phyloP scores from a whole-genome alignment of 53 echinoderm and acorn worm genomes.

The Paracentrotus lividus region DNA sequence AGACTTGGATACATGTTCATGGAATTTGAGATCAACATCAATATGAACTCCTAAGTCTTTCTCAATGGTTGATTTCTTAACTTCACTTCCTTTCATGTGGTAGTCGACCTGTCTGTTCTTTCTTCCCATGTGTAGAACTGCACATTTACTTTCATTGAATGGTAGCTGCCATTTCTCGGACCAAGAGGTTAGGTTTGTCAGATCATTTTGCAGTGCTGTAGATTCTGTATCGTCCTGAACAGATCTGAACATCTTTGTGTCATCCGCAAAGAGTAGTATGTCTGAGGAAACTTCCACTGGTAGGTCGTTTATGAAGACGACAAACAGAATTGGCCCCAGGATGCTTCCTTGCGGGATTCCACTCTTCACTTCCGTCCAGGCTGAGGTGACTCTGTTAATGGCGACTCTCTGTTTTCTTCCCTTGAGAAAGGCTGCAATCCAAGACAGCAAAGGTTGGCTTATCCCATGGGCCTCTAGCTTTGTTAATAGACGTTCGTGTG shows the following conservation, averaged over 20 bases:
- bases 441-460: neutral
- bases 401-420: conserved; percentile 27
- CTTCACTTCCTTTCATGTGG: neutral
- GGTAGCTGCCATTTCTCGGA: conserved; percentile 3
- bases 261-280: conserved; percentile 12
- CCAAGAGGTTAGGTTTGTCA: neutral
- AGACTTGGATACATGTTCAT: neutral
- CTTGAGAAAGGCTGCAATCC: conserved; percentile 23
- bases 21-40: conserved; percentile 7
- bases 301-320: conserved; percentile 12
- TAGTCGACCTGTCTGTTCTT: neutral
- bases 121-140: conserved; percentile 8
- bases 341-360: conserved; percentile 39
- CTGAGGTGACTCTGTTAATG: neutral
- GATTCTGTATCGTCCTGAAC: too few species aligned
- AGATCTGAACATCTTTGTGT: neutral
- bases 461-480: conserved; percentile 12
- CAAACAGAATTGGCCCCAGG: neutral
- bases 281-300: neutral
- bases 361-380: conserved; percentile 23
- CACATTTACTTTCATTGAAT: neutral
- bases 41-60: conserved; percentile 10
- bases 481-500: neutral
- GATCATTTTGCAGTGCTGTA: neutral
- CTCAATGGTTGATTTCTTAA: neutral